A percentile compares a stretch with the other conserved stretches of the same genome.
phyloP scores from a whole-genome alignment of 2,888 invertebrate species.

The Willowsia nigromaculata region DNA sequence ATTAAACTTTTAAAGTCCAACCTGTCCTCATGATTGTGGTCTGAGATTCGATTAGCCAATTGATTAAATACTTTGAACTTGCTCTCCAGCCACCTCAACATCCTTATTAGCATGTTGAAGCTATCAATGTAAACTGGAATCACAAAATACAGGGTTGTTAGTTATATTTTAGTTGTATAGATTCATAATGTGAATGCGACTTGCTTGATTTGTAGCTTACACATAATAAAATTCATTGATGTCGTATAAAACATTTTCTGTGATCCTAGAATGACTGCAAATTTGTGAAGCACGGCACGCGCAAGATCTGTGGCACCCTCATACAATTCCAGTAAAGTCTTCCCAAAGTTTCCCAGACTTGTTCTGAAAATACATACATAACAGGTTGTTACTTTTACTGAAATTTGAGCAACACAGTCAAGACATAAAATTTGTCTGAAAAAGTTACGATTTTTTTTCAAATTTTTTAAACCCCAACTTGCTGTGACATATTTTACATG shows the following conservation, averaged over 20 bases:
- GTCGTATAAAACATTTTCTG: slow-evolving; percentile 64
- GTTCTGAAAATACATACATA: slow-evolving; percentile 18
- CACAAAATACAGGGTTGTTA: background rate
- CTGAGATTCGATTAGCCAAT: slow-evolving; percentile 45
- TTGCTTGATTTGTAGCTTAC: slow-evolving; percentile 41
- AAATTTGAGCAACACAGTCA: background rate
- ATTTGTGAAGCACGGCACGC: slow-evolving; percentile 63
- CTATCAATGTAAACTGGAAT: slow-evolving; percentile 64
- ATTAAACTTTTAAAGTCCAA: slow-evolving; percentile 63
- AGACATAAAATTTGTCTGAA: background rate
- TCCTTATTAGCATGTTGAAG: slow-evolving; percentile 64
- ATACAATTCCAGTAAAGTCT: slow-evolving; percentile 56
- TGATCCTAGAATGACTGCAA: slow-evolving; percentile 64
- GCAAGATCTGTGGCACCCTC: slow-evolving; percentile 64
- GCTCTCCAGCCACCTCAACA: slow-evolving; percentile 63
- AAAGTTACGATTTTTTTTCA: too few species aligned
- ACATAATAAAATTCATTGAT: slow-evolving; percentile 67
- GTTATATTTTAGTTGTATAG: background rate
- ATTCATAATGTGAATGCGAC: background rate
- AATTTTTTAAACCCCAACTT: too few species aligned
- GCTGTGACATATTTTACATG: too few species aligned
- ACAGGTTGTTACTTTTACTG: background rate
- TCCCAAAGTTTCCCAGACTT: slow-evolving; percentile 43
- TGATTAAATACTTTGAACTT: slow-evolving; percentile 66
- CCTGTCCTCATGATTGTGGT: slow-evolving; percentile 26